A percentile compares a stretch with the other conserved stretches of the same genome.
These are phyloP conservation scores for Rhabdomys dilectus DNA, from an alignment of 2,113 vertebrate species.

Conservation along the genomic window DNA sequence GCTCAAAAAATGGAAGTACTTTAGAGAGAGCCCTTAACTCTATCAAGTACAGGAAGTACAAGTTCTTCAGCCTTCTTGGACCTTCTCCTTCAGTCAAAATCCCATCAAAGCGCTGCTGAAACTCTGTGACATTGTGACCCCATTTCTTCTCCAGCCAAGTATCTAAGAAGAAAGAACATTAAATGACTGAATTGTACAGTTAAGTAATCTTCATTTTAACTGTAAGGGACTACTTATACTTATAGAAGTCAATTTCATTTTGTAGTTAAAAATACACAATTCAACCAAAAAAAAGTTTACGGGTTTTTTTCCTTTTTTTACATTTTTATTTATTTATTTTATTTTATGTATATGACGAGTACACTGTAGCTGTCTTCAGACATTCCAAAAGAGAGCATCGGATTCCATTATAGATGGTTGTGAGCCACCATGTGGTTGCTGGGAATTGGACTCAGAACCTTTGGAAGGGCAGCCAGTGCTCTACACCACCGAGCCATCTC, in stretches of 20 bases:
- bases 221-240: neutral
- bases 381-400: too few relatives aligned
- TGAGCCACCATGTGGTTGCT: too few relatives aligned
- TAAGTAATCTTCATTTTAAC: neutral
- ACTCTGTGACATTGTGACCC: slow-evolving; percentile 95
- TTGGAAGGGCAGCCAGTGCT: too few relatives aligned
- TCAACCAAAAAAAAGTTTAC: neutral
- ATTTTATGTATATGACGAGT: too few relatives aligned
- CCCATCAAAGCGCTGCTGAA: slow-evolving; percentile 94
- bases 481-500: too few relatives aligned
- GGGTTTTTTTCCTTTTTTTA: neutral
- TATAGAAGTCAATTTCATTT: neutral
- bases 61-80: slow-evolving; percentile 93
- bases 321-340: too few relatives aligned
- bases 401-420: too few relatives aligned
- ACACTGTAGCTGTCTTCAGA: too few relatives aligned
- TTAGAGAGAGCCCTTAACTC: slow-evolving; percentile 96
- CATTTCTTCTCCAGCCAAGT: slow-evolving; percentile 93
- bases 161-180: slow-evolving; percentile 85
- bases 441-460: too few relatives aligned
- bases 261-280: slow-evolving; percentile 38
- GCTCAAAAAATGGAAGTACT: slow-evolving; percentile 93
- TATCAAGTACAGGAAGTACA: slow-evolving; percentile 97
- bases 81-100: slow-evolving; percentile 93
- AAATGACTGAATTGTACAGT: neutral